phyloP scores from a whole-genome alignment of 2,797 vertebrate genomes.

The Rhinoraja longicauda region DNA sequence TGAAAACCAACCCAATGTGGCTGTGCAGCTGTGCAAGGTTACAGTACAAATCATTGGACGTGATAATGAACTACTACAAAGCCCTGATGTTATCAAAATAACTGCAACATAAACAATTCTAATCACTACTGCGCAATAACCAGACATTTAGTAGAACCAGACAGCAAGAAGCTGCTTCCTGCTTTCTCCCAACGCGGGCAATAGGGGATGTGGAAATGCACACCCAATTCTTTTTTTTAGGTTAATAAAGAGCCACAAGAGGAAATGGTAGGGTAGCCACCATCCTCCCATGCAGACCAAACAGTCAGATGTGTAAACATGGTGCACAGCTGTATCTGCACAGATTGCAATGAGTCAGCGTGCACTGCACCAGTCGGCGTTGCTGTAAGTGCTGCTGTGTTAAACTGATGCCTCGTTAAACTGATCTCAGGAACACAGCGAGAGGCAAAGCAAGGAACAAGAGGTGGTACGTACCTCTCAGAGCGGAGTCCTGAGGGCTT shows the following conservation, averaged over 20 bases:
- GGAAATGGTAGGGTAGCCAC: not conserved
- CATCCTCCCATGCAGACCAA: not conserved
- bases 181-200: not conserved
- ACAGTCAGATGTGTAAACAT: not conserved
- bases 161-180: not conserved
- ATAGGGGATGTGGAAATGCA: not conserved
- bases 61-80: not conserved
- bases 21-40: not conserved
- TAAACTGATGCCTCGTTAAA: too few relatives aligned
- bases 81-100: not conserved
- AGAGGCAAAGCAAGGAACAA: not conserved
- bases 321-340: not conserved
- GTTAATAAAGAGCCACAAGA: not conserved
- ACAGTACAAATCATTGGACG: not conserved
- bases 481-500: conserved; percentile 43
- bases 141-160: not conserved
- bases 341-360: not conserved
- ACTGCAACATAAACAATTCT: not conserved
- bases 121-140: not conserved
- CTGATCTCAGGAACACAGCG: not conserved
- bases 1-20: not conserved
- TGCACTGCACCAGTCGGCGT: not conserved
- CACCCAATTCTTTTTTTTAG: not conserved
- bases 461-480: conserved; percentile 37
- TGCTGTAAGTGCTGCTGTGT: not conserved